Evolutionary conservation across 1,140 invertebrate species (phyloP).

Genomic region (Zaprionus taronus): DNA sequence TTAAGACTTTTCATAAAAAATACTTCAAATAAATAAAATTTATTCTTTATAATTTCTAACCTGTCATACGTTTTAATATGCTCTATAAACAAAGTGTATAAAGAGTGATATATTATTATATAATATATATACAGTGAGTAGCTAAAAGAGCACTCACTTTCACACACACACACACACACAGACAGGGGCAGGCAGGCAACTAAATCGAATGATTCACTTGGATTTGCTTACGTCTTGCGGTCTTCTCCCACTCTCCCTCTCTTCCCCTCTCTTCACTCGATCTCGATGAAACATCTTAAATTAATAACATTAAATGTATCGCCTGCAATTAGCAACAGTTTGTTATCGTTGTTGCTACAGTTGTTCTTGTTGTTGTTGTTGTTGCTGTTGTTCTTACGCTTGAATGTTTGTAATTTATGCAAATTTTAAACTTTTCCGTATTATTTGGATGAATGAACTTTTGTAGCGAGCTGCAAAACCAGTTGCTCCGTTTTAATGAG

Average conservation of each 20-base stretch:
- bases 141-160: not conserved
- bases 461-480: conserved; percentile 54
- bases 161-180: not conserved
- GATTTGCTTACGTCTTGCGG: conserved; percentile 28
- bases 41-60: too few species aligned
- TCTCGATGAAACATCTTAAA: conserved; percentile 46
- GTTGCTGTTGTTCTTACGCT: conserved; percentile 34
- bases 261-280: not conserved
- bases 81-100: not conserved
- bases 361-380: conserved; percentile 47
- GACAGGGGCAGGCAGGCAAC: not conserved
- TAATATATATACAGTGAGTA: not conserved
- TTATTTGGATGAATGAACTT: conserved; percentile 82
- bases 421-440: conserved; percentile 82
- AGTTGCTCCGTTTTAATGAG: conserved; percentile 42
- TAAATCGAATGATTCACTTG: conserved; percentile 42
- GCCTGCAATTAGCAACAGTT: conserved; percentile 54
- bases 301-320: conserved; percentile 55
- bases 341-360: conserved; percentile 51
- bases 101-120: not conserved
- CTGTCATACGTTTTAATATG: too few species aligned
- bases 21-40: too few species aligned
- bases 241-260: conserved; percentile 25
- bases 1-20: too few species aligned
- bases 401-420: conserved; percentile 72